These are phyloP conservation scores for Zeuzera pyrina DNA, from an alignment of 2,888 invertebrate genomes.

Conservation along the genomic window DNA sequence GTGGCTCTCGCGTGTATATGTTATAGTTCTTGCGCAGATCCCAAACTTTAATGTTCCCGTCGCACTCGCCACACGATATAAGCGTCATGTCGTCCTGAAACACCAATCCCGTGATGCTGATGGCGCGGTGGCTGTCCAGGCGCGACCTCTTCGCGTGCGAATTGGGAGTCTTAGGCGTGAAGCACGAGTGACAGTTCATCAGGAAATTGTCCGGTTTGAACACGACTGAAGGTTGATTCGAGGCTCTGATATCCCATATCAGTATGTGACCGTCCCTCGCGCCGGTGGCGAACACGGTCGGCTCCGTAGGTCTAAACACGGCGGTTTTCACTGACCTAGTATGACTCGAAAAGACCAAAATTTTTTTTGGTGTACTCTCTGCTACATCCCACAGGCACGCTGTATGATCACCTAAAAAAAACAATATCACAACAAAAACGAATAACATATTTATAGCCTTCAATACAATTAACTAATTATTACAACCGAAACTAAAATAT, in stretches of 20 bases:
- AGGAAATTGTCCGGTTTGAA: slow-evolving; percentile 82
- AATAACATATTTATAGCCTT: too few species aligned
- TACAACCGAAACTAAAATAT: neutral
- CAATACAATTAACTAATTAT: neutral
- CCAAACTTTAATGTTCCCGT: slow-evolving; percentile 90
- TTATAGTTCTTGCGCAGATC: slow-evolving; percentile 88
- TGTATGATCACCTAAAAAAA: slow-evolving; percentile 81
- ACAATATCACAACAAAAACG: too few species aligned
- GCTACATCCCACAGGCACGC: slow-evolving; percentile 84
- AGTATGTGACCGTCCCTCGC: slow-evolving; percentile 90
- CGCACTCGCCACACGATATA: slow-evolving; percentile 89
- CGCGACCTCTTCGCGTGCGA: slow-evolving; percentile 65
- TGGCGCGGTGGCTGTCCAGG: slow-evolving; percentile 67
- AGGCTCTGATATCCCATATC: slow-evolving; percentile 82
- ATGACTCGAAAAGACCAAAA: slow-evolving; percentile 81
- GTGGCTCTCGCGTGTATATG: slow-evolving; percentile 77
- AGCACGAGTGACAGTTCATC: slow-evolving; percentile 74
- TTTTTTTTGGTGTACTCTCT: slow-evolving; percentile 54
- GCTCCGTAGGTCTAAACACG: slow-evolving; percentile 79
- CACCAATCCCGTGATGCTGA: slow-evolving; percentile 86
- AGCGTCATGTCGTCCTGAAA: slow-evolving; percentile 87
- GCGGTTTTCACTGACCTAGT: slow-evolving; percentile 87
- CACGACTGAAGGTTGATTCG: slow-evolving; percentile 43
- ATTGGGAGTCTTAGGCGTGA: slow-evolving; percentile 60
- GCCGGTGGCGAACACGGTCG: slow-evolving; percentile 88